phyloP scores from a whole-genome alignment of 2,888 invertebrate species.

The Microctonus brassicae region DNA sequence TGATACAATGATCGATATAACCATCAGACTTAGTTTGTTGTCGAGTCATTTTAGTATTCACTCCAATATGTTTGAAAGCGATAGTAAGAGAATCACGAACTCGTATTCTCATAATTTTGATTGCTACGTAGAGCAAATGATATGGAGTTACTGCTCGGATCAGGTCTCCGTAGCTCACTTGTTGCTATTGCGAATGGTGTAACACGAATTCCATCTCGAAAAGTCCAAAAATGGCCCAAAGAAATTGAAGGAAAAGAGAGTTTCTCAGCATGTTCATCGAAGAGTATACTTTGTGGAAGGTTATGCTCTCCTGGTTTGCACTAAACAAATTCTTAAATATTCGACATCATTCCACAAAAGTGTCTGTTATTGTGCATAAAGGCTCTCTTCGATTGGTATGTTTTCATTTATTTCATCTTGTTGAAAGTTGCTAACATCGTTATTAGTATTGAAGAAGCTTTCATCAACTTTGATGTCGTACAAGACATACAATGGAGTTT shows the following conservation, averaged over 20 bases:
- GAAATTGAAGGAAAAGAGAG: constrained; percentile 53
- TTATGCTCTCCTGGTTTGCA: constrained; percentile 47
- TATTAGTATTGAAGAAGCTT: background rate
- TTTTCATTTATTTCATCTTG: constrained; percentile 36
- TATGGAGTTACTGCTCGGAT: constrained; percentile 57
- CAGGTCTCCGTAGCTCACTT: constrained; percentile 51
- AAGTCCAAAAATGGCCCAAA: constrained; percentile 38
- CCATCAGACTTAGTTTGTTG: constrained; percentile 54
- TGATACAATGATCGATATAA: constrained; percentile 55
- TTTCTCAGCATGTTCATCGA: no score
- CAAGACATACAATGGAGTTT: constrained; percentile 26
- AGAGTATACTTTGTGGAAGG: constrained; percentile 57
- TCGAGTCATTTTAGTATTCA: constrained; percentile 54
- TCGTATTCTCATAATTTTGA: constrained; percentile 51
- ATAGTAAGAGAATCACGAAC: constrained; percentile 44
- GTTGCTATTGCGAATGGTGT: constrained; percentile 40
- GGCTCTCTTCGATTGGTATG: constrained; percentile 45
- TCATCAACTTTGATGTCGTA: constrained; percentile 46
- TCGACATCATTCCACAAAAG: constrained; percentile 46
- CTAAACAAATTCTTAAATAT: constrained; percentile 41
- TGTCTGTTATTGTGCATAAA: constrained; percentile 45
- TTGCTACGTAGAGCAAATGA: constrained; percentile 51
- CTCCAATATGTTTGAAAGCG: constrained; percentile 55
- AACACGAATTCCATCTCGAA: constrained; percentile 33
- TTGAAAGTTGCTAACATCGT: background rate